Percentiles rank a stretch among this genome's conserved stretches.
Conservation (phyloP, 2,888 invertebrate genomes). For the Diaperis boleti region DNA sequence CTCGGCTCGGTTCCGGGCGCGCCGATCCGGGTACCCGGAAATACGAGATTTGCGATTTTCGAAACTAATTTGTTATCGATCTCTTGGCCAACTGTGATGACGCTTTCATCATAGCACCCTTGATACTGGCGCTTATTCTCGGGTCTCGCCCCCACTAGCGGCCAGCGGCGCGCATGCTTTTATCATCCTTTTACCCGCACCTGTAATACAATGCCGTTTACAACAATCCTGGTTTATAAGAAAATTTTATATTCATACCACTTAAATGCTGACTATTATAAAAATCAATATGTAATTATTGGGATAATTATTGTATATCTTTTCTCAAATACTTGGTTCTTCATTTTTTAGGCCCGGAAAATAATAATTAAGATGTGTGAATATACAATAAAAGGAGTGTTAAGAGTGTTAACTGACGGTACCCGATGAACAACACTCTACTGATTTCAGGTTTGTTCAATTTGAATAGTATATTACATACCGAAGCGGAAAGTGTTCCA, state of each 20-base stretch:
- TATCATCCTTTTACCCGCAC: conserved; percentile 54
- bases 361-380: too few relatives aligned
- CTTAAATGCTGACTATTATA: too few relatives aligned
- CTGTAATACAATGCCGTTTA: conserved; percentile 56
- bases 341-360: too few relatives aligned
- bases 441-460: too few relatives aligned
- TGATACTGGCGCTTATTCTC: conserved; percentile 61
- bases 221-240: conserved; percentile 37
- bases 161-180: conserved; percentile 56
- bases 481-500: too few relatives aligned
- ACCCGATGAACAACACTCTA: too few relatives aligned
- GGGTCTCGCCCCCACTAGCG: conserved; percentile 59
- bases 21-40: background rate
- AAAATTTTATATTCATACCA: background rate
- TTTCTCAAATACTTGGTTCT: too few relatives aligned
- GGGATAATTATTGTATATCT: too few relatives aligned
- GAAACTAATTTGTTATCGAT: conserved; percentile 52
- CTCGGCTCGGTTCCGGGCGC: background rate
- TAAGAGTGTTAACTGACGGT: too few relatives aligned
- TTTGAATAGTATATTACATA: too few relatives aligned
- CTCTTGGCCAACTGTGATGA: conserved; percentile 54
- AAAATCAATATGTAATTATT: too few relatives aligned
- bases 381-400: too few relatives aligned
- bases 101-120: conserved; percentile 59
- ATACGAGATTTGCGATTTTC: conserved; percentile 10